A percentile compares a stretch with the other conserved stretches of the same genome.
These are phyloP conservation scores for Moxostoma hubbsi DNA, from an alignment of 2,797 vertebrate species.

Conservation along the genomic window DNA sequence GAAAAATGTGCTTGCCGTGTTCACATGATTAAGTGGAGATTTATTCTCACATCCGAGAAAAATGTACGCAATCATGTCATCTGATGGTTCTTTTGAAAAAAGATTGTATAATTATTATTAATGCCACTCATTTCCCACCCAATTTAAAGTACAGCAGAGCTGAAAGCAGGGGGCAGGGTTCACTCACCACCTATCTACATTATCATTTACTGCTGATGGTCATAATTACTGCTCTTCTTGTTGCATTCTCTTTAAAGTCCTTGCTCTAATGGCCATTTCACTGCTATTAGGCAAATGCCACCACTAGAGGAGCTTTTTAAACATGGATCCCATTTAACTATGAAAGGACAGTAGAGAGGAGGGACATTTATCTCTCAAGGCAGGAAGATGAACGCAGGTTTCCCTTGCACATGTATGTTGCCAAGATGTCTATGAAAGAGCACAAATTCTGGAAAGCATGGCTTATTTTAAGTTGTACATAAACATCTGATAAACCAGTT, in stretches of 20 bases:
- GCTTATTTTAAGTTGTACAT: too few species aligned
- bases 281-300: slow-evolving; percentile 66
- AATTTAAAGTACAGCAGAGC: slow-evolving; percentile 64
- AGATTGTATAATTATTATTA: slow-evolving; percentile 71
- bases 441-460: not conserved
- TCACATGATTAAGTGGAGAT: not conserved
- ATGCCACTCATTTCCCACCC: slow-evolving; percentile 76
- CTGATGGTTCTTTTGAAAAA: slow-evolving; percentile 56
- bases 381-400: slow-evolving; percentile 15
- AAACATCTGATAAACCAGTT: too few species aligned
- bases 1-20: not conserved
- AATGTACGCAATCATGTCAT: slow-evolving; percentile 5
- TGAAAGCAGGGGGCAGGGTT: slow-evolving; percentile 23
- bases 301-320: slow-evolving; percentile 36
- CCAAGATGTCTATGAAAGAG: not conserved
- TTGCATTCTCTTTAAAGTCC: slow-evolving; percentile 62
- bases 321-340: slow-evolving; percentile 27
- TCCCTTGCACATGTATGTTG: not conserved
- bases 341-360: slow-evolving; percentile 33
- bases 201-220: slow-evolving; percentile 61
- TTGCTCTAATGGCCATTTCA: slow-evolving; percentile 56
- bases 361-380: slow-evolving; percentile 26
- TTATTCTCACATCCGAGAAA: not conserved
- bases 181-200: slow-evolving; percentile 48
- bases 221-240: slow-evolving; percentile 63